Evolutionary conservation across 2,888 invertebrate genomes (phyloP).

Genomic region (Xylocampa areola): DNA sequence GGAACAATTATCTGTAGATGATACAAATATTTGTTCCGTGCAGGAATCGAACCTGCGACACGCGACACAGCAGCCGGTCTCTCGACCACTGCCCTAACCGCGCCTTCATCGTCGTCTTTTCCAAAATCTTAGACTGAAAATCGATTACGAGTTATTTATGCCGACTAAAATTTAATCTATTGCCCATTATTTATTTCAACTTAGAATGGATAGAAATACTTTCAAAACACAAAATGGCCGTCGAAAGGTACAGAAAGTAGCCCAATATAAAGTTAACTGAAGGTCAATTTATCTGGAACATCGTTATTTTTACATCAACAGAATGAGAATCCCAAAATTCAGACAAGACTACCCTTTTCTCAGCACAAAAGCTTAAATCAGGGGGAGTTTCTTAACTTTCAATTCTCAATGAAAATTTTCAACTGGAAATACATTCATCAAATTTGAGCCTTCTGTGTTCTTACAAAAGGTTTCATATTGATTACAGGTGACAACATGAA

Average conservation of each 20-base stretch:
- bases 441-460: constrained; percentile 52
- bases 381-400: constrained; percentile 49
- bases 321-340: constrained; percentile 37
- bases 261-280: constrained; percentile 4
- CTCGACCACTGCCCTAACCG: too few relatives aligned
- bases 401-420: constrained; percentile 47
- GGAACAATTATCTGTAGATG: too few relatives aligned
- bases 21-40: too few relatives aligned
- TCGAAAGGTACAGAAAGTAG: not conserved
- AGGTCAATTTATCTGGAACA: constrained; percentile 23
- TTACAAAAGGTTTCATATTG: constrained; percentile 55
- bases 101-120: too few relatives aligned
- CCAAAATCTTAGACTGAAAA: constrained; percentile 1
- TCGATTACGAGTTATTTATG: constrained; percentile 1
- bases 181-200: not conserved
- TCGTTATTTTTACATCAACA: constrained; percentile 33
- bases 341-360: constrained; percentile 32
- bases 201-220: constrained; percentile 8
- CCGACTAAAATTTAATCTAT: not conserved
- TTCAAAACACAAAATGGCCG: not conserved
- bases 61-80: too few relatives aligned
- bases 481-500: constrained; percentile 35
- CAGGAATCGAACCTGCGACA: too few relatives aligned
- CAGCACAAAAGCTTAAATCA: constrained; percentile 60
- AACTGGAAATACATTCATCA: constrained; percentile 43